Base-by-base conservation (phyloP, 2,888 invertebrate species). In the Hirtodrosophila alboralis region DNA sequence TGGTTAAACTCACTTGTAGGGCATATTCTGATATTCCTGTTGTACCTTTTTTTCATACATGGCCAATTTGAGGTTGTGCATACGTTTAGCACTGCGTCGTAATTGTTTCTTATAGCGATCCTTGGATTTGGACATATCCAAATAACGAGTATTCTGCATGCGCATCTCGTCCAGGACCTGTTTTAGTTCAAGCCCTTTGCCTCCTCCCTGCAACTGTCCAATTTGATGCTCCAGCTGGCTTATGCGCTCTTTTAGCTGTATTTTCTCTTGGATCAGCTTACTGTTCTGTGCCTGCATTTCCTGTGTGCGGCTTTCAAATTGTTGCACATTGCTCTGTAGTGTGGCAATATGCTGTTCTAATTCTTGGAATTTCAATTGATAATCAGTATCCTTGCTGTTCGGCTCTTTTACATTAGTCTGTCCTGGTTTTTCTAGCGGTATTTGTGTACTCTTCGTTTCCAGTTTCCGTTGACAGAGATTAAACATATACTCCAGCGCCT, bases 61-160 rank as follows among this genome's bases (percentile, higher is more conserved):
- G 7, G 75, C 53, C 41, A 85, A 1, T 12, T 94, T 94, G 59
- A 93, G 87, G 34, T 91, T 91, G 62, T 95, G 95, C 48, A 95
- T 91, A 79, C 95, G 95, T 0, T 93, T 90, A 2, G 94, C 93
- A 0, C 94, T 93, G 62, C 93, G 93, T 1, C 93, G 92, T 94
- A 95, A 96, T 84, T 95, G 94, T 75, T 94, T 93, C 84, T 95
- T 95, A 90, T 95, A 96, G 87, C 94, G 95, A 9, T 92, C 91
- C 88, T 95, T 95, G 28, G 94, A 93, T 53, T 93, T 93, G 51
- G 93, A 92, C 2, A 94, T 92, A 52, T 92, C 92, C 60, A 92
- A 92, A 40, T 94, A 91, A 75, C 94, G 94, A 83, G 94, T 93
- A 80, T 75, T 76, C 34, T 88, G 88, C 4, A 64, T 28, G 4